Evolutionary conservation across 2,797 vertebrate species (phyloP), one percentile per base, ranked within the genome.

Genomic region (Notolabrus celidotus): DNA sequence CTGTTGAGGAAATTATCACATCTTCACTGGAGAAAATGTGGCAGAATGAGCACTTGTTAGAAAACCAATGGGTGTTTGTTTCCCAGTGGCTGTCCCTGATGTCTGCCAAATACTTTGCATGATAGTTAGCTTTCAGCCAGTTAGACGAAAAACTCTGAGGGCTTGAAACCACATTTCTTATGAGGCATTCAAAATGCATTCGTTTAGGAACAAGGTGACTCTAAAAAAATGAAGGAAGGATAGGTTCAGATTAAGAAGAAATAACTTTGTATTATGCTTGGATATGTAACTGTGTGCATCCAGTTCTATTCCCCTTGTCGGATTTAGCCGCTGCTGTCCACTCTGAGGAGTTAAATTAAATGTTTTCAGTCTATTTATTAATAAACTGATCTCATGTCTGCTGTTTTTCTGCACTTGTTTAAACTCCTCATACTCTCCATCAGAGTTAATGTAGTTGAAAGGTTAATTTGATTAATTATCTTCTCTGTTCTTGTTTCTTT

Each of bases 61-160:
- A 27, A 23, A 63, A 77, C 62, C 52, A 78, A 65, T 25, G 59
- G 38, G 23, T 66, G 52, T 56, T 83, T 82, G 74, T 86, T 76
- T 63, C 51, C 20, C 53, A 23, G 66, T 25, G 29, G 67, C 55
- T n/a, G 47, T 47, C 71, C 19, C 29, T n/a, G 36, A 41, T 49
- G 36, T 34, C 31, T 71, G 73, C 67, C 64, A 69, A 74, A 68
- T 27, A 39, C 3, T 16, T 54, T 27, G 15, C 67, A 33, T 10
- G 2, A 25, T 34, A 33, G 19, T 67, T 56, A 34, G 64, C 51
- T 52, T 76, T 49, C 52, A 49, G 65, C 55, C 71, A 70, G 50
- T 51, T 50, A n/a, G 60, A 43, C 67, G 25, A 15, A 52, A 55
- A 9, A 73, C 50, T 63, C 3, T 14, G 52, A 47, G 51, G 67